phyloP scores from a whole-genome alignment of 2,113 vertebrate species.

The Jaculus jaculus region DNA sequence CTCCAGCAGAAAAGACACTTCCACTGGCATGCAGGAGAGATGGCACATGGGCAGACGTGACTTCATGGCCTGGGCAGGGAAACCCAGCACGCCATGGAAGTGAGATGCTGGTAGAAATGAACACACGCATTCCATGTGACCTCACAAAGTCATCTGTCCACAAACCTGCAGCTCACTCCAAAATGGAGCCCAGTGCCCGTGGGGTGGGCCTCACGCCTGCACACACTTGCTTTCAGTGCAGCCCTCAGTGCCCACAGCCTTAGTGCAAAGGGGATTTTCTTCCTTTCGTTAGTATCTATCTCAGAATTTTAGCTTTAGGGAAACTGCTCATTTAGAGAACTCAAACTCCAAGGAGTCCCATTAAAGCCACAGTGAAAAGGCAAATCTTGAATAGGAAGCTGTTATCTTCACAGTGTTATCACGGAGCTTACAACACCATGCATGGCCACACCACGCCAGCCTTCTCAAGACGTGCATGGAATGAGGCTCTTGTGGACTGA shows the following conservation, averaged over 20 bases:
- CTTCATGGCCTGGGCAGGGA: not conserved
- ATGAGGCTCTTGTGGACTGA: not conserved
- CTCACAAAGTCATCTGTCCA: not conserved
- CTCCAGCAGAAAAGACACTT: not conserved
- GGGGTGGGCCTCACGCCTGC: fast-evolving
- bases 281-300: not conserved
- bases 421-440: not conserved
- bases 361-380: not conserved
- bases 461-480: not conserved
- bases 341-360: not conserved
- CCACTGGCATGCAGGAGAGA: not conserved
- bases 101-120: not conserved
- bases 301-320: not conserved
- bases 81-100: not conserved
- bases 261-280: fast-evolving
- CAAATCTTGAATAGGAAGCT: not conserved
- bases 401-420: not conserved
- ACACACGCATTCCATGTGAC: not conserved
- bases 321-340: not conserved
- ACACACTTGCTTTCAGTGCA: fast-evolving
- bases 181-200: not conserved
- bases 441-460: not conserved
- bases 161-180: not conserved
- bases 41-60: not conserved
- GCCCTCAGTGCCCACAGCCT: not conserved